Evolutionary conservation across 2,113 vertebrate genomes (phyloP).

Genomic region (Barnardius zonarius): DNA sequence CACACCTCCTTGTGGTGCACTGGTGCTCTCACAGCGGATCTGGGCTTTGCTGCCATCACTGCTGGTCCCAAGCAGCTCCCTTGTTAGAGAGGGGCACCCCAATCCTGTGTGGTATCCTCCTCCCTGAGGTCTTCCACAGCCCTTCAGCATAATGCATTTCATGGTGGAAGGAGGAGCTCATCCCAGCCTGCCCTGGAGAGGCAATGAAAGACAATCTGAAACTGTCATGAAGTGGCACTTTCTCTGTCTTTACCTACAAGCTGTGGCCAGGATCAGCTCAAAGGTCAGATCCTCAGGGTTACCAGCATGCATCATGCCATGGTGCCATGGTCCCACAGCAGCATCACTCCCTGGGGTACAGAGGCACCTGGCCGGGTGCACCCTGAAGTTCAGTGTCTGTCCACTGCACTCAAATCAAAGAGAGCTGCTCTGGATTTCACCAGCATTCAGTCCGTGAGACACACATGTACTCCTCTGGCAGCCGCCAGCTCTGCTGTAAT

Average conservation of each 20-base stretch:
- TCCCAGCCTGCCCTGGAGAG: accelerated
- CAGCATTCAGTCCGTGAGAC: neutral
- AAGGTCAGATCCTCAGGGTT: neutral
- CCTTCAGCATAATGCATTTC: accelerated
- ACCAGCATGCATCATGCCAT: no score
- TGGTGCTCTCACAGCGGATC: neutral
- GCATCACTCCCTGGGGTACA: accelerated
- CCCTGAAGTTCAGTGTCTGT: neutral
- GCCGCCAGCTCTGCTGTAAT: neutral
- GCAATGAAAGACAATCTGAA: neutral
- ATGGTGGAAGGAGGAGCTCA: accelerated
- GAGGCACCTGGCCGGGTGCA: neutral
- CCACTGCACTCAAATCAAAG: neutral
- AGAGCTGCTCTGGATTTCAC: neutral
- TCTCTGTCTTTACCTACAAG: neutral
- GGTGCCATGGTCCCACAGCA: accelerated
- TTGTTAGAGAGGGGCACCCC: neutral
- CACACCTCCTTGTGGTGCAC: neutral
- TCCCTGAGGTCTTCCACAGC: neutral
- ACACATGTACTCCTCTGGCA: neutral
- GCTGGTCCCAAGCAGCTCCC: neutral
- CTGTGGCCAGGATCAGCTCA: neutral
- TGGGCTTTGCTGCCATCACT: neutral
- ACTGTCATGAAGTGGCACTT: neutral
- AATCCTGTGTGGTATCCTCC: accelerated